Evolutionary conservation across 2,888 invertebrate genomes (phyloP), one percentile per base, ranked within the genome.

Genomic region (Eupithecia subumbrata): DNA sequence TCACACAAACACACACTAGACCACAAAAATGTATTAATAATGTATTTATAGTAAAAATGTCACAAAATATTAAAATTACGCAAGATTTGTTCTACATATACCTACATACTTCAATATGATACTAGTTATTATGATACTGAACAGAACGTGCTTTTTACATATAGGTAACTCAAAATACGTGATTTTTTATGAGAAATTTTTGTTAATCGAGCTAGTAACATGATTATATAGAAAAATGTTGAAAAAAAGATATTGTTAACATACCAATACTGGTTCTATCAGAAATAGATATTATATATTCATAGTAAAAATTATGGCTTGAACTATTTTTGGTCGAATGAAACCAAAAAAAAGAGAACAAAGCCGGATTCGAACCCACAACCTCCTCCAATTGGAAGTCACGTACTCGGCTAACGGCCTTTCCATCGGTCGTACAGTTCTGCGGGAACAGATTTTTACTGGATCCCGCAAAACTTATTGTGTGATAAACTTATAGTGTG

Each of bases 131-230:
- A 64, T 18, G 34, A 64, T 64, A 64, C 18, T 11, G 16, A 64
- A 34, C 2, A 30, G 18, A 64, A 64, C 64, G 64, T 64, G 64
- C 34, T 63, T 30, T 63, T 30, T 30, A 63, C 63, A 30, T 25
- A 64, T 34, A n/a, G n/a, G n/a, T n/a, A 34, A 64, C 16, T 34
- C 7, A 64, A 34, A 64, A 34, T 64, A 64, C 64, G 64, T 64
- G 64, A 64, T 64, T 64, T 63, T 30, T 64, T 16, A 30, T 8
- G 34, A 64, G 52, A 11, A 34, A 18, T 34, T 34, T 64, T 34
- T 8, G 64, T 34, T 64, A 64, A 18, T 34, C 34, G 18, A 22
- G 18, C 64, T 34, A 64, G 34, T 64, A 9, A 64, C 34, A 64
- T 9, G 64, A 64, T 64, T 64, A 34, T 18, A 64, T 18, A 34